These are phyloP conservation scores for Eristalis arbustorum DNA, from an alignment of 2,888 invertebrate genomes.

Conservation along the genomic window DNA sequence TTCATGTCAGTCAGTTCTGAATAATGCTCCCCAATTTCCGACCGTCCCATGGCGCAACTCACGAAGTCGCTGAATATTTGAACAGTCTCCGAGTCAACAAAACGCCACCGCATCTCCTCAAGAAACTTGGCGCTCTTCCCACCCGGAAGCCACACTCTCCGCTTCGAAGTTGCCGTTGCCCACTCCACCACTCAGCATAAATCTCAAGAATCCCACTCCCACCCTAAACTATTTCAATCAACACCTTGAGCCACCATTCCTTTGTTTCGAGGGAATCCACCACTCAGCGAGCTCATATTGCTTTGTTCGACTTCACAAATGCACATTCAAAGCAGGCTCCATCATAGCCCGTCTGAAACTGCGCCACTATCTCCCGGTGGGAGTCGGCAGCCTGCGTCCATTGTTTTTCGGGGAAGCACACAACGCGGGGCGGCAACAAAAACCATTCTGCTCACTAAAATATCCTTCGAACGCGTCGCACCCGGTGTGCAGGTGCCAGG, in stretches of 20 bases:
- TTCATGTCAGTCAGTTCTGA: background rate
- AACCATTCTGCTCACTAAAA: background rate
- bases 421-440: background rate
- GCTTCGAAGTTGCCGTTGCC: background rate
- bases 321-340: background rate
- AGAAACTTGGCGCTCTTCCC: background rate
- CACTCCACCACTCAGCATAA: background rate
- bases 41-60: background rate
- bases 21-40: background rate
- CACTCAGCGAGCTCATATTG: background rate
- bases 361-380: background rate
- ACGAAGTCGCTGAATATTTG: background rate
- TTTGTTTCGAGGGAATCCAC: background rate
- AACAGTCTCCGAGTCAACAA: background rate
- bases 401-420: background rate
- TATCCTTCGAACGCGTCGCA: background rate
- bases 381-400: background rate
- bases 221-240: conserved; percentile 47
- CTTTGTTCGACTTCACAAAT: background rate
- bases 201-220: background rate
- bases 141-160: background rate
- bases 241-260: conserved; percentile 48
- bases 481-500: background rate
- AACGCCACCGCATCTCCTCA: background rate
- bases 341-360: background rate